phyloP scores from a whole-genome alignment of 2,888 invertebrate genomes.

The Cinara cedri region DNA sequence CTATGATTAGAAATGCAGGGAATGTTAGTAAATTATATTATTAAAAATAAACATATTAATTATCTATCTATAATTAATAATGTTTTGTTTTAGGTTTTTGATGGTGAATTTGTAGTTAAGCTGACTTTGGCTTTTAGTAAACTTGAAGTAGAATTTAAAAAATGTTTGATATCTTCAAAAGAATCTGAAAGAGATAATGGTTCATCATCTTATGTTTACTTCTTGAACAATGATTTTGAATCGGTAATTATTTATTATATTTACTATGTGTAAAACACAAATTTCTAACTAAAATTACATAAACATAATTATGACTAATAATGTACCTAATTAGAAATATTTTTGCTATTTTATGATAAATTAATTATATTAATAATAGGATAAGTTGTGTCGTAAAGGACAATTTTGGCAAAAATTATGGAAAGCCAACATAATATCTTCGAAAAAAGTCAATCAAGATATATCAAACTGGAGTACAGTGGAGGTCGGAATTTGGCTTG shows the following conservation, averaged over 20 bases:
- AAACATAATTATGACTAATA: not conserved
- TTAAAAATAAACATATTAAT: not conserved
- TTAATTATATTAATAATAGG: conserved; percentile 13
- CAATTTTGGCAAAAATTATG: conserved; percentile 75
- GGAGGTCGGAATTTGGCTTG: conserved; percentile 91
- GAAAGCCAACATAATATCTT: conserved; percentile 62
- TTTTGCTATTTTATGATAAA: not conserved
- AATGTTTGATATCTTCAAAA: conserved; percentile 64
- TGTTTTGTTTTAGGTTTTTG: conserved; percentile 27
- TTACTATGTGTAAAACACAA: not conserved
- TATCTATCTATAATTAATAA: not conserved
- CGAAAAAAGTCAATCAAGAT: conserved; percentile 62
- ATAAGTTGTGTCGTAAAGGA: conserved; percentile 66
- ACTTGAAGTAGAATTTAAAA: conserved; percentile 76
- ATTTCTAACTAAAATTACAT: not conserved
- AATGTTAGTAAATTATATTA: conserved; percentile 36
- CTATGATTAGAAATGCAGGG: conserved; percentile 70
- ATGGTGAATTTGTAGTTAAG: conserved; percentile 46
- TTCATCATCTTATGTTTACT: conserved; percentile 40
- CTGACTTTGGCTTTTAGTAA: conserved; percentile 72
- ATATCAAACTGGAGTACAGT: conserved; percentile 80
- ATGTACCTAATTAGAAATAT: not conserved
- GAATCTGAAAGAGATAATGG: conserved; percentile 33
- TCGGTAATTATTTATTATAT: conserved; percentile 23
- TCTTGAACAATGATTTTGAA: conserved; percentile 41